Evolutionary conservation across 2,113 vertebrate species (phyloP).

Genomic region (Rhadina sibilatrix): DNA sequence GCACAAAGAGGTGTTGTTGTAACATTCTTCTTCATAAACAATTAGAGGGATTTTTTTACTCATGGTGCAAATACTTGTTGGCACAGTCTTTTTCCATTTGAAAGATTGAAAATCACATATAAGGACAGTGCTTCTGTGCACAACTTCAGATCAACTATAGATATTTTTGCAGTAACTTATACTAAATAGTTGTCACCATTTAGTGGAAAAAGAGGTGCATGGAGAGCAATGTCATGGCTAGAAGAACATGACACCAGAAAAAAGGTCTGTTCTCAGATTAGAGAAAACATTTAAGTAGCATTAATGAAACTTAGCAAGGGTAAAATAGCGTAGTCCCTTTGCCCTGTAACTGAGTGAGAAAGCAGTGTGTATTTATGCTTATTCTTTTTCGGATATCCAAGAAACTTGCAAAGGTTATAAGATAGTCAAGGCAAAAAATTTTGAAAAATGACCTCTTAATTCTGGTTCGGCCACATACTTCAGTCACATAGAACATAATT

Average conservation of each 20-base stretch:
- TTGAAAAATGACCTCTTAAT: background rate
- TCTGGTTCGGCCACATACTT: background rate
- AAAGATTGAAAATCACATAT: background rate
- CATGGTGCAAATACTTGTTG: background rate
- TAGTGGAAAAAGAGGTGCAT: background rate
- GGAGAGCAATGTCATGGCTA: background rate
- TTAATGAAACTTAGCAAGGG: background rate
- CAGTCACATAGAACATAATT: fast-evolving
- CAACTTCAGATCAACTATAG: background rate
- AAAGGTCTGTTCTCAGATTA: background rate
- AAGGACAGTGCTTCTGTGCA: background rate
- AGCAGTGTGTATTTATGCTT: background rate
- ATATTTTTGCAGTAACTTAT: background rate
- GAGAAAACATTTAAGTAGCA: background rate
- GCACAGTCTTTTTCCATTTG: background rate
- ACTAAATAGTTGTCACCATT: background rate
- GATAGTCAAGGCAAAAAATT: background rate
- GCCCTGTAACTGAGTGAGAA: background rate
- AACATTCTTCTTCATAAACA: background rate
- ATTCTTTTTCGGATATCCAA: background rate
- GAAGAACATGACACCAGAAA: background rate
- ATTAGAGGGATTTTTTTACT: background rate
- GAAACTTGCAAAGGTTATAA: background rate
- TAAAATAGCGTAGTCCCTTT: background rate
- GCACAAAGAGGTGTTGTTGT: background rate